phyloP scores from a whole-genome alignment of 2,888 invertebrate species.

The Drosophila nr. perissopoda region DNA sequence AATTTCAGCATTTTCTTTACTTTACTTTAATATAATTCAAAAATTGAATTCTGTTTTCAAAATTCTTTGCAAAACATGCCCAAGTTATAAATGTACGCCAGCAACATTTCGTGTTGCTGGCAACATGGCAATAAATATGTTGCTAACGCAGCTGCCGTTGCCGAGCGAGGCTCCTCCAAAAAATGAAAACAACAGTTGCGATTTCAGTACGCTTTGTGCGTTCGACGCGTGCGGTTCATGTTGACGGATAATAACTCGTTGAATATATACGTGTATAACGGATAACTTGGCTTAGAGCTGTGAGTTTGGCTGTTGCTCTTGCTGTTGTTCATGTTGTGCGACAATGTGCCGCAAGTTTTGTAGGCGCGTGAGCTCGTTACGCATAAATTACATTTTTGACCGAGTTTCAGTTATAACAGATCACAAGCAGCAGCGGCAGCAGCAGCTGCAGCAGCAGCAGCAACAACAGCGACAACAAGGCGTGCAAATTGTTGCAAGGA shows the following conservation, averaged over 20 bases:
- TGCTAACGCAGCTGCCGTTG: conserved; percentile 27
- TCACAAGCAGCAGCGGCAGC: conserved; percentile 42
- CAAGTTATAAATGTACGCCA: not conserved
- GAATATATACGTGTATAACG: conserved; percentile 34
- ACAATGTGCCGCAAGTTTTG: conserved; percentile 71
- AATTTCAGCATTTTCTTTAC: not conserved
- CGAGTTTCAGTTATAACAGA: conserved; percentile 69
- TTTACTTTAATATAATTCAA: not conserved
- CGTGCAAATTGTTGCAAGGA: conserved; percentile 74
- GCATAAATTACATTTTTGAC: conserved; percentile 77
- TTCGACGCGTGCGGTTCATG: conserved; percentile 81
- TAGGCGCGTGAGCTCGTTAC: conserved; percentile 81
- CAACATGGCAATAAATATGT: conserved; percentile 34
- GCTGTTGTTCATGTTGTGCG: conserved; percentile 23
- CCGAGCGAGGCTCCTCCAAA: conserved; percentile 63
- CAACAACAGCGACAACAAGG: conserved; percentile 30
- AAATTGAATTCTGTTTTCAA: not conserved
- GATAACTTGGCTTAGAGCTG: conserved; percentile 46
- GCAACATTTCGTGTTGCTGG: conserved; percentile 56
- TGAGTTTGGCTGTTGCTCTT: conserved; percentile 17
- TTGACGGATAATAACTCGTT: conserved; percentile 52
- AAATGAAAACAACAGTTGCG: conserved; percentile 48
- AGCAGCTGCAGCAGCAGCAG: conserved; percentile 8
- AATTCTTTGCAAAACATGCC: not conserved
- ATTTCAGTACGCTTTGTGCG: conserved; percentile 83